phyloP scores from a whole-genome alignment of 2,888 invertebrate species.

The Dryocosmus kuriphilus region DNA sequence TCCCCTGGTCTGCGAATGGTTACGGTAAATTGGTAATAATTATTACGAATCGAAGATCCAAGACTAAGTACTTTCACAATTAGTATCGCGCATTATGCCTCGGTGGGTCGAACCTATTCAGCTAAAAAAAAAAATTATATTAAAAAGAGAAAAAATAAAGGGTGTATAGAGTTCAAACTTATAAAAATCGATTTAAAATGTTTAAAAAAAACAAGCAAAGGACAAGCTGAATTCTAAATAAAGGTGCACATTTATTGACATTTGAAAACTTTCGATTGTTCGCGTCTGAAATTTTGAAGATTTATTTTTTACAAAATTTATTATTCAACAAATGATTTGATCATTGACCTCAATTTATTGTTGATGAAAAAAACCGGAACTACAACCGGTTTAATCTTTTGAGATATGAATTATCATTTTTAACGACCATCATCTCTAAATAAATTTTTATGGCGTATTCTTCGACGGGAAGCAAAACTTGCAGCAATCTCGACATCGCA shows the following conservation, averaged over 20 bases:
- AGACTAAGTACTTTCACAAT: background rate
- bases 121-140: background rate
- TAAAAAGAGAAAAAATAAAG: background rate
- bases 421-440: background rate
- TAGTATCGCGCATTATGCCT: background rate
- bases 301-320: too few species aligned
- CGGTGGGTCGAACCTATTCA: background rate
- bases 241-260: too few species aligned
- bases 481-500: background rate
- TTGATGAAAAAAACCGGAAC: too few species aligned
- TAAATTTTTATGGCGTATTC: background rate
- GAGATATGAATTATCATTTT: background rate
- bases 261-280: too few species aligned
- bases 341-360: too few species aligned
- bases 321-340: too few species aligned
- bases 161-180: background rate
- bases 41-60: conserved; percentile 9
- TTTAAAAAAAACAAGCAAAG: background rate
- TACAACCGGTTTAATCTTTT: too few species aligned
- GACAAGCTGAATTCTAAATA: background rate
- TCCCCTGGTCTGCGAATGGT: background rate
- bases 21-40: conserved; percentile 3
- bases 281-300: too few species aligned
- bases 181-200: background rate
- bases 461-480: background rate